Evolutionary conservation across 2,113 vertebrate genomes (phyloP).

Genomic region (Coracopsis vasa): DNA sequence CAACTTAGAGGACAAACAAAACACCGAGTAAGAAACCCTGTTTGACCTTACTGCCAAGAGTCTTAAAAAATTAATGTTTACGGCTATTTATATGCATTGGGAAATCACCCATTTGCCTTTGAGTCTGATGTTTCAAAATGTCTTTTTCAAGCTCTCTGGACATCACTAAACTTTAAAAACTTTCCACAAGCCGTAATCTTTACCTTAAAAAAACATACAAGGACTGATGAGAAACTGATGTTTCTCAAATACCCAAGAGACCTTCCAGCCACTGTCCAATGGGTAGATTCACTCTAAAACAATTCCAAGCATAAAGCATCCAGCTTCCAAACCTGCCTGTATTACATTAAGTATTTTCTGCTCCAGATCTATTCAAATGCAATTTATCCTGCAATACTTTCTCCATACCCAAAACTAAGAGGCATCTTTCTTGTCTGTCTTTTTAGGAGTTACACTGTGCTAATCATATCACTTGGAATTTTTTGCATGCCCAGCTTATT

Average conservation of each 20-base stretch:
- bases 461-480: not conserved
- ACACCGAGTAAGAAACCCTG: not conserved
- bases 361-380: constrained; percentile 1
- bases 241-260: not conserved
- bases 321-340: not conserved
- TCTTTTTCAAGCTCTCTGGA: not conserved
- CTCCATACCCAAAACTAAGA: not conserved
- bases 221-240: not conserved
- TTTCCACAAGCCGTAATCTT: not conserved
- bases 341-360: not conserved
- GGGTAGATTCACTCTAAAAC: not conserved
- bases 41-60: not conserved
- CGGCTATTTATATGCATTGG: not conserved
- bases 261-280: not conserved
- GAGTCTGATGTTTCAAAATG: not conserved
- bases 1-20: constrained; percentile 10
- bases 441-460: not conserved
- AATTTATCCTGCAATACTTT: constrained; percentile 15
- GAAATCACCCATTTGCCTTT: not conserved
- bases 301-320: constrained; percentile 21
- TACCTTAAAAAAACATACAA: not conserved
- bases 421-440: not conserved
- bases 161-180: not conserved
- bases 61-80: constrained; percentile 10
- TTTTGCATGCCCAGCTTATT: not conserved